These are phyloP conservation scores for Drosophila azteca DNA, from an alignment of 1,140 invertebrate genomes.

Conservation along the genomic window DNA sequence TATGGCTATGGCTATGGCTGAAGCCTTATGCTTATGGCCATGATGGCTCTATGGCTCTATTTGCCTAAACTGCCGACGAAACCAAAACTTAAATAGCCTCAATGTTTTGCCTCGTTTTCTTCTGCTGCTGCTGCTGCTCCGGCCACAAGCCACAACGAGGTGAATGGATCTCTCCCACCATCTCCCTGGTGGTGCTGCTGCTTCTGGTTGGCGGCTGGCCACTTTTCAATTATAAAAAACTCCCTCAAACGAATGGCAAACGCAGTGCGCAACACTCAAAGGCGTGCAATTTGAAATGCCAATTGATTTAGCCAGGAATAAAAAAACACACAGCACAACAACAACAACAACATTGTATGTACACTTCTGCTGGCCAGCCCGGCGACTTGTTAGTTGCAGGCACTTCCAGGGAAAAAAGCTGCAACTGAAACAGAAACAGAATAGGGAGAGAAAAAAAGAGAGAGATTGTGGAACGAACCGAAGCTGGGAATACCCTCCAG, in stretches of 20 bases:
- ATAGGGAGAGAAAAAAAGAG: constrained; percentile 16
- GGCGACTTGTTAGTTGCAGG: constrained; percentile 44
- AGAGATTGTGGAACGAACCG: not conserved
- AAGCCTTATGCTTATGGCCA: too few relatives aligned
- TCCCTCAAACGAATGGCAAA: constrained; percentile 54
- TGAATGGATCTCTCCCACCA: constrained; percentile 5
- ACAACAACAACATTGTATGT: constrained; percentile 16
- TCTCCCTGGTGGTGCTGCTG: not conserved
- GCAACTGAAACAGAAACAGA: constrained; percentile 29
- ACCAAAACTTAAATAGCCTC: constrained; percentile 63
- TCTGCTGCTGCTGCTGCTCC: not conserved
- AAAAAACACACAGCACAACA: constrained; percentile 7
- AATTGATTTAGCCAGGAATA: constrained; percentile 72
- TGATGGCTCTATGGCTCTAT: constrained; percentile 45
- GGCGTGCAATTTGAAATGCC: constrained; percentile 79
- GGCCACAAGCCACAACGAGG: not conserved
- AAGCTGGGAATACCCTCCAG: constrained; percentile 26
- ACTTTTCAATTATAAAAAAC: constrained; percentile 77
- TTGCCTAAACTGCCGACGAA: constrained; percentile 45
- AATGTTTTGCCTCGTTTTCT: constrained; percentile 8
- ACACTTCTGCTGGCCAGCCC: constrained; percentile 37
- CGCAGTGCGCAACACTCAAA: constrained; percentile 60
- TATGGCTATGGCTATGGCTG: constrained; percentile 4
- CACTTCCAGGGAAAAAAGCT: constrained; percentile 18
- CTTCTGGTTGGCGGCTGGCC: constrained; percentile 22